Conservation (phyloP, 2,797 vertebrate genomes). For the Arctocebus calabarensis region DNA sequence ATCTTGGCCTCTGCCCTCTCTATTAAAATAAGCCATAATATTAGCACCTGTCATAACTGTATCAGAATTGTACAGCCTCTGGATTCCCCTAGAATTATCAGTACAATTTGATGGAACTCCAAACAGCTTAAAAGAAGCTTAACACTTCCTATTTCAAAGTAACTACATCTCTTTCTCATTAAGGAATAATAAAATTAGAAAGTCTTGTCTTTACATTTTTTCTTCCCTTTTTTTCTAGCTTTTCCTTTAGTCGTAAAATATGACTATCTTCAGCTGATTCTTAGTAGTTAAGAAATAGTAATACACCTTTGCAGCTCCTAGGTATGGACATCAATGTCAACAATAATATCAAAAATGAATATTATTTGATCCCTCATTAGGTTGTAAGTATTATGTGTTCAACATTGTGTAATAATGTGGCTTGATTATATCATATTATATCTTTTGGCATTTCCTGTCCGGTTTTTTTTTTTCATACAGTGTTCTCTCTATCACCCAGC, state of each 20-base stretch:
- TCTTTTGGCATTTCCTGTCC: constrained; percentile 19
- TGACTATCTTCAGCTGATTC: background rate
- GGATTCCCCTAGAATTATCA: background rate
- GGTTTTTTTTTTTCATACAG: background rate
- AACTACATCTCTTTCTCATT: background rate
- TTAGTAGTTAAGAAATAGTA: background rate
- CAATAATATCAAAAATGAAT: background rate
- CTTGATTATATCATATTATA: constrained; percentile 5
- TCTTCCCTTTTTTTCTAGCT: background rate
- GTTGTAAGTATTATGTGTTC: background rate
- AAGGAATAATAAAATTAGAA: constrained; percentile 17
- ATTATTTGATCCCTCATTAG: background rate
- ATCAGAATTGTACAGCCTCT: background rate
- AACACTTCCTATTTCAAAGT: background rate
- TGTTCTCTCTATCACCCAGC: background rate
- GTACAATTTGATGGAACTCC: background rate
- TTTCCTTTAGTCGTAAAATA: constrained; percentile 23
- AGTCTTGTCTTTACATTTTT: background rate
- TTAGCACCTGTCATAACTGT: background rate
- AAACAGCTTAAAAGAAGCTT: background rate
- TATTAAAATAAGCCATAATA: constrained; percentile 25
- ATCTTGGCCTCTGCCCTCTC: background rate
- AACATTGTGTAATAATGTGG: constrained; percentile 6
- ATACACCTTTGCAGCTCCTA: background rate
- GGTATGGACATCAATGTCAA: background rate